phyloP scores from a whole-genome alignment of 2,888 invertebrate genomes.

The Steromphala cineraria region DNA sequence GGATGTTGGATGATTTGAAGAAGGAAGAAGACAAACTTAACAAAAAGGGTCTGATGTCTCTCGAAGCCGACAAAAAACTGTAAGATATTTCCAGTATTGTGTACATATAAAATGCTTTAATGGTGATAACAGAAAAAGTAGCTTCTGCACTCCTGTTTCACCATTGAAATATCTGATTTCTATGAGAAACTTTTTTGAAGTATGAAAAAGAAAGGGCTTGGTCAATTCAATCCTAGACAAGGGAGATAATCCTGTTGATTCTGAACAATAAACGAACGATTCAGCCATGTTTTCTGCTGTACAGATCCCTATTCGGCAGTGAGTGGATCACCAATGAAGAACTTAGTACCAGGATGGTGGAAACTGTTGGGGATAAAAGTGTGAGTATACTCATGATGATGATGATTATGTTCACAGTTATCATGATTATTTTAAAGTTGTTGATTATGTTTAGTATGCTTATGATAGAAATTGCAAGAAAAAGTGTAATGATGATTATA shows the following conservation, averaged over 20 bases:
- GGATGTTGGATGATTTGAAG: slow-evolving; percentile 82
- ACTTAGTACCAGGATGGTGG: slow-evolving; percentile 33
- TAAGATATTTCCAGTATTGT: slow-evolving; percentile 71
- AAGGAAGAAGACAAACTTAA: slow-evolving; percentile 84
- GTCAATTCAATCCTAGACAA: too few species aligned
- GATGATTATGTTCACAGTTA: neutral
- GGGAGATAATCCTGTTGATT: neutral
- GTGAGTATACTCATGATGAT: slow-evolving; percentile 49
- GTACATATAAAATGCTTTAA: neutral
- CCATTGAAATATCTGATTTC: too few species aligned
- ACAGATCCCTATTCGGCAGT: slow-evolving; percentile 40
- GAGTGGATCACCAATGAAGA: slow-evolving; percentile 39
- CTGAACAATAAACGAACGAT: too few species aligned
- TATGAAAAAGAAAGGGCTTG: too few species aligned
- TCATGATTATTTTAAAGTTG: too few species aligned
- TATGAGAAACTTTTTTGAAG: too few species aligned
- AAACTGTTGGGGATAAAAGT: slow-evolving; percentile 41
- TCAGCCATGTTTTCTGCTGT: neutral
- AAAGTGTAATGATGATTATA: too few species aligned
- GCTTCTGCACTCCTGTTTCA: too few species aligned
- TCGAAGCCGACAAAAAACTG: slow-evolving; percentile 72
- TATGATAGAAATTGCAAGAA: too few species aligned
- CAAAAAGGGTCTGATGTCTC: slow-evolving; percentile 77
- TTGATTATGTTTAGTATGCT: too few species aligned
- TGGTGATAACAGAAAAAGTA: too few species aligned